Percentiles rank a stretch among this genome's conserved stretches.
Evolutionary conservation across 1,140 invertebrate genomes (phyloP).

Genomic region (Achroia grisella): DNA sequence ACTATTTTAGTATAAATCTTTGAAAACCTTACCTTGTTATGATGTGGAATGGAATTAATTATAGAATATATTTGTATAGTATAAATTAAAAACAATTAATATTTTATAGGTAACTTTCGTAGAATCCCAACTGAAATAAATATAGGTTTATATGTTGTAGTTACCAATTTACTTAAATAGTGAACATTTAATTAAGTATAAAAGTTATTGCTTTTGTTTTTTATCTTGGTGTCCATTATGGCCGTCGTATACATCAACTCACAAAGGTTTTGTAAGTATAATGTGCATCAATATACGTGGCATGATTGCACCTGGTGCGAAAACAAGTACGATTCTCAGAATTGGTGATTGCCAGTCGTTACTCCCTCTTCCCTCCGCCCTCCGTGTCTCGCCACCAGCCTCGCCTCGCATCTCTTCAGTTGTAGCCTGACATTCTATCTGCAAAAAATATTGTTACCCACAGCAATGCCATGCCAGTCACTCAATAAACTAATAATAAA

Average conservation of each 20-base stretch:
- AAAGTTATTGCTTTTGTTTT: background rate
- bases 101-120: no score
- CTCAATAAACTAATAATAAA: background rate
- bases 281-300: conserved; percentile 17
- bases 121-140: no score
- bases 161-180: no score
- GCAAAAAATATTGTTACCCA: conserved; percentile 9
- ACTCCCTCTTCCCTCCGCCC: conserved; percentile 5
- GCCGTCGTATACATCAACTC: background rate
- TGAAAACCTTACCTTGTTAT: no score
- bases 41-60: no score
- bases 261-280: conserved; percentile 10
- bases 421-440: conserved; percentile 10
- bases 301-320: conserved; percentile 44
- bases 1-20: no score
- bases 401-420: conserved; percentile 4
- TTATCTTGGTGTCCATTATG: background rate
- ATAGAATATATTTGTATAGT: no score
- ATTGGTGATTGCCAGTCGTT: conserved; percentile 37
- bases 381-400: background rate
- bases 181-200: no score
- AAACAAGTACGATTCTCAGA: conserved; percentile 42
- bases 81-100: no score
- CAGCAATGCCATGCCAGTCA: background rate
- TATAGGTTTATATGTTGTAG: no score